Evolutionary conservation across 37 sponge, comb jelly and placozoan genomes (phyloP).

Genomic region (Agelas oroides): DNA sequence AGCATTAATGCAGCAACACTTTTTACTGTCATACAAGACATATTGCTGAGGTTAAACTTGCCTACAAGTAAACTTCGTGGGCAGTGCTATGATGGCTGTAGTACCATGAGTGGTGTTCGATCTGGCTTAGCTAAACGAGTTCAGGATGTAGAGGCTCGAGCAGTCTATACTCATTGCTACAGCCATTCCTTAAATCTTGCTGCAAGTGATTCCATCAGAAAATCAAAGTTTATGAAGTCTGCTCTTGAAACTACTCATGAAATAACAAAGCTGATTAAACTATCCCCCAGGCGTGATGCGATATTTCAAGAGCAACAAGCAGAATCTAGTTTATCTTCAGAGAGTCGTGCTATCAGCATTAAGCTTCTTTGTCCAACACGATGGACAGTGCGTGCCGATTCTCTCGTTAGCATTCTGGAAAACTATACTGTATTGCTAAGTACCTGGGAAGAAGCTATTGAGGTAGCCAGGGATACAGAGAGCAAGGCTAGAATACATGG

Average conservation of each 20-base stretch:
- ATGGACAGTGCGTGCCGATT: constrained; percentile 39
- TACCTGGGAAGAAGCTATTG: background rate
- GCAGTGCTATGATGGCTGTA: constrained; percentile 73
- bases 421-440: background rate
- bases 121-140: constrained; percentile 53
- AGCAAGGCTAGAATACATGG: background rate
- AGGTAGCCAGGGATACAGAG: background rate
- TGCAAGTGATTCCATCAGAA: constrained; percentile 59
- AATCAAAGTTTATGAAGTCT: too few relatives aligned
- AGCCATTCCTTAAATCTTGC: constrained; percentile 67
- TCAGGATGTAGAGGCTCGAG: constrained; percentile 37
- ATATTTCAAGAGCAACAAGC: constrained; percentile 38
- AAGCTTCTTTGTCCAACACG: constrained; percentile 50
- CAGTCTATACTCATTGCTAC: constrained; percentile 68
- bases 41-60: constrained; percentile 52
- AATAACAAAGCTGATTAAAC: constrained; percentile 59
- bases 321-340: background rate
- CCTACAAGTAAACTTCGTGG: constrained; percentile 19
- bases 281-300: constrained; percentile 52
- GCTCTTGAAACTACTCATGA: constrained; percentile 9
- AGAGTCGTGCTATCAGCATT: constrained; percentile 23
- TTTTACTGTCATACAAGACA: constrained; percentile 35
- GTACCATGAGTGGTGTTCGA: constrained; percentile 51
- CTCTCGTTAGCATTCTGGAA: constrained; percentile 22
- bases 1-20: constrained; percentile 58